Percentiles rank a stretch among this genome's conserved stretches.
Conservation (phyloP, 1,140 invertebrate species). For the Lasioglossum baleicum region DNA sequence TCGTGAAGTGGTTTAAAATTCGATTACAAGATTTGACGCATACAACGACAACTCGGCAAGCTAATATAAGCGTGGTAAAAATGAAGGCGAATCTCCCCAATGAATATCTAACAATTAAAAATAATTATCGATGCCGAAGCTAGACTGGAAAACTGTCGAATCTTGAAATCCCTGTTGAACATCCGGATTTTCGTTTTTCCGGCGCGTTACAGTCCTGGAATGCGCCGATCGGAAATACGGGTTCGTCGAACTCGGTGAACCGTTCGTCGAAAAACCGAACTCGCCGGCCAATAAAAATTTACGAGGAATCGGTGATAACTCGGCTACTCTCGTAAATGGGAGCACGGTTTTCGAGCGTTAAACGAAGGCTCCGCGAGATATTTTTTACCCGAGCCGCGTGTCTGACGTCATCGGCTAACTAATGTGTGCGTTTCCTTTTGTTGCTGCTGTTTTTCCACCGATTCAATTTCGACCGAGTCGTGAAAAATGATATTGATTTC, state of each 20-base stretch:
- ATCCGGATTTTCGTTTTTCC: too few species aligned
- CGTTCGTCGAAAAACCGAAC: background rate
- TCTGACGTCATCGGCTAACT: background rate
- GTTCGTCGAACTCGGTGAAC: background rate
- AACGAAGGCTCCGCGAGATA: background rate
- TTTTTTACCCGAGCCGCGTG: background rate
- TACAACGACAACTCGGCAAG: too few species aligned
- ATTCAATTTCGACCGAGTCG: background rate
- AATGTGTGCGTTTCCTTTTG: background rate
- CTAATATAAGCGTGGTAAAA: too few species aligned
- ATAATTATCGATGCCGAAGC: too few species aligned
- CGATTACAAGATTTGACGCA: too few species aligned
- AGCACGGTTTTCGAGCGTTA: background rate
- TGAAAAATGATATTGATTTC: background rate
- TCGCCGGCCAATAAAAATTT: background rate
- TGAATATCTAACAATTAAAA: too few species aligned
- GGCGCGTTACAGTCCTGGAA: background rate
- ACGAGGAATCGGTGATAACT: slow-evolving; percentile 1
- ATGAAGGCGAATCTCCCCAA: too few species aligned
- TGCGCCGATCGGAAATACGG: background rate
- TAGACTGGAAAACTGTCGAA: too few species aligned
- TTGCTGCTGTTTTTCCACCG: background rate
- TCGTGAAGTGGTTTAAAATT: too few species aligned
- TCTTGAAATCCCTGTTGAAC: too few species aligned
- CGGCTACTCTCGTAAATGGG: slow-evolving; percentile 1